These are phyloP conservation scores for Leptobrachium leishanense DNA, from an alignment of 2,113 vertebrate species.

Conservation along the genomic window DNA sequence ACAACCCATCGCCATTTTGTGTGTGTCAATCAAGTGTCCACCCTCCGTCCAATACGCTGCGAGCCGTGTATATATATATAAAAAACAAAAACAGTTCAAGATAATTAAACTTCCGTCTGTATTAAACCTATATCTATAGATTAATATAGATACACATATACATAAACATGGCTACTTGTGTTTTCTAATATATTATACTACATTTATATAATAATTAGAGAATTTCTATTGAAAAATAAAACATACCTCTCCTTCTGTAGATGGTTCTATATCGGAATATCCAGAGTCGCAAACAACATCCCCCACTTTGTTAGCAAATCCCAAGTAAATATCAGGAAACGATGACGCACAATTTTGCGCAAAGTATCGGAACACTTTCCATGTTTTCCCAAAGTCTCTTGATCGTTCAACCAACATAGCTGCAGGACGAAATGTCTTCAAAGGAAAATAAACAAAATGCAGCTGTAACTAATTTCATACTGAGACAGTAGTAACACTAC, in stretches of 20 bases:
- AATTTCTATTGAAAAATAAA: conserved; percentile 12
- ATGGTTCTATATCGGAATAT: conserved; percentile 83
- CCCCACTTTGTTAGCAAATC: conserved; percentile 65
- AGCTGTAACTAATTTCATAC: too few species aligned
- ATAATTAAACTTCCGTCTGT: too few species aligned
- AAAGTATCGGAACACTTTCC: conserved; percentile 83
- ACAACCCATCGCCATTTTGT: too few species aligned
- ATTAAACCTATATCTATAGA: too few species aligned
- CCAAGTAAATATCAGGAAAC: conserved; percentile 73
- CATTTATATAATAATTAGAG: too few species aligned
- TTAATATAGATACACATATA: too few species aligned
- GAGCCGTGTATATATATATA: too few species aligned
- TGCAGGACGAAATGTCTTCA: conserved; percentile 83
- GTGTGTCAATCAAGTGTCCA: too few species aligned
- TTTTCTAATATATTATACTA: too few species aligned
- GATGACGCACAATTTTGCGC: conserved; percentile 75
- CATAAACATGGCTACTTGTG: too few species aligned
- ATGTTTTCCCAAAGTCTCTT: conserved; percentile 77
- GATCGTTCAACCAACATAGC: conserved; percentile 88
- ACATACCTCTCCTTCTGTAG: conserved; percentile 81
- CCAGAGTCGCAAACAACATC: conserved; percentile 82
- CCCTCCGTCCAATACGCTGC: too few species aligned
- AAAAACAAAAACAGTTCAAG: too few species aligned
- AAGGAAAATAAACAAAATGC: conserved; percentile 39
- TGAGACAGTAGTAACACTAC: not conserved